Evolutionary conservation across 2,797 vertebrate genomes (phyloP), one percentile per base, ranked within the genome.

Genomic region (Florisuga fusca): DNA sequence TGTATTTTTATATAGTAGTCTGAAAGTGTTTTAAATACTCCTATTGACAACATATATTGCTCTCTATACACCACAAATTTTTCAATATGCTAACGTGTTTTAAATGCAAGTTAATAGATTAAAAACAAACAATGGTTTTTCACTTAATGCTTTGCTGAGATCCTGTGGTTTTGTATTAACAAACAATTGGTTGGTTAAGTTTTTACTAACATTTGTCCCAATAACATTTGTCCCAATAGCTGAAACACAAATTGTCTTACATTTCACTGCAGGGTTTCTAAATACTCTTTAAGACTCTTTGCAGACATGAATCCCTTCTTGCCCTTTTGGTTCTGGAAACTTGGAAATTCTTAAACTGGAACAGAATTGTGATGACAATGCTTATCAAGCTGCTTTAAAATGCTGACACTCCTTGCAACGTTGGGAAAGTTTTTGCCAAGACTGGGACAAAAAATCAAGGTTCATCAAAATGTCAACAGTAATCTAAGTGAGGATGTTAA

Each of bases 1-100:
- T 31, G 4, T 7, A 4, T 14, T 50, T 58, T 50, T 55, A 7
- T 22, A 41, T 41, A 41, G 6, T 41, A 41, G 38, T 41, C 13
- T 41, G 38, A 41, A 41, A 41, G 38, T 14, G 38, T 41, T 41
- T 14, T 41, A 45, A 26, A 50, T 45, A 51, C 31, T 50, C 15
- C 15, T 3, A 8, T 15, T 55, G 29, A 85, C 61, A 77, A 23
- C 1, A 19, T 27, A 4, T 12, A 48, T 29, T 63, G 15, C 2
- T 61, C 27, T 45, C 10, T 38, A 5, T 23, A 10, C 6, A 12
- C 5, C 45, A 41, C 8, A 36, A 0, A 0, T 31, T 48, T 90
- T 43, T 22, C 3, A 33, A 13, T 4, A 6, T 45, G 6, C 26
- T 43, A 58, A 15, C 31, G 6, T 50, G 12, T 25, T 90, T 59